A percentile compares a stretch with the other conserved stretches of the same genome.
Conservation (phyloP, 2,888 invertebrate genomes). For the Lumbricus terrestris region DNA sequence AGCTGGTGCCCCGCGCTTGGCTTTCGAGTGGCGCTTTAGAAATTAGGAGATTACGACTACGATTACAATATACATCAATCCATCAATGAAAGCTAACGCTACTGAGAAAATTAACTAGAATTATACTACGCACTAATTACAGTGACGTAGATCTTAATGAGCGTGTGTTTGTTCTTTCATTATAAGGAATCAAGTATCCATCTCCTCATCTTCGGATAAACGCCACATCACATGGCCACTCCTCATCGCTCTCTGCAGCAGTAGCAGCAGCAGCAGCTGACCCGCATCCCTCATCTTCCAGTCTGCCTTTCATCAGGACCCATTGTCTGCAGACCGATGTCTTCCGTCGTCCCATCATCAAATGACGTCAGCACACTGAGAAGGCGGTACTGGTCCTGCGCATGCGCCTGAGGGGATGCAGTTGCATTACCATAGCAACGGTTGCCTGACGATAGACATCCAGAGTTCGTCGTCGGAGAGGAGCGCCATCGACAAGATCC, state of each 20-base stretch:
- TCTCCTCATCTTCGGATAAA: neutral
- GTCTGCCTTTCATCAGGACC: neutral
- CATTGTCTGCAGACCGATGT: constrained; percentile 3
- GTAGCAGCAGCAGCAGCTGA: too few relatives aligned
- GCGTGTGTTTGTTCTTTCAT: neutral
- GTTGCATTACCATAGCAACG: constrained; percentile 10
- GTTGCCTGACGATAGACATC: constrained; percentile 16
- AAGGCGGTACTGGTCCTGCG: neutral
- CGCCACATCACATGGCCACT: neutral
- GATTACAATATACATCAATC: too few relatives aligned
- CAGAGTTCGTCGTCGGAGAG: neutral
- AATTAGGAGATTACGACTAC: too few relatives aligned
- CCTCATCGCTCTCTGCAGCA: too few relatives aligned
- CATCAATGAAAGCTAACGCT: neutral
- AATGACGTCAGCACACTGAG: neutral
- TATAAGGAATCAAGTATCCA: neutral
- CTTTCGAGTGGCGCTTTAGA: too few relatives aligned
- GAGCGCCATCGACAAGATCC: neutral
- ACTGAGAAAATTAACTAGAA: too few relatives aligned
- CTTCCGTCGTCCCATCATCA: neutral
- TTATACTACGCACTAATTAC: neutral
- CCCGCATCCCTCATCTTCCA: neutral
- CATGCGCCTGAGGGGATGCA: neutral
- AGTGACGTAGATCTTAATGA: neutral
- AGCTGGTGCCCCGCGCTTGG: too few relatives aligned